These are phyloP conservation scores for Ceyx cyanopectus DNA, from an alignment of 2,113 vertebrate species.

Conservation along the genomic window DNA sequence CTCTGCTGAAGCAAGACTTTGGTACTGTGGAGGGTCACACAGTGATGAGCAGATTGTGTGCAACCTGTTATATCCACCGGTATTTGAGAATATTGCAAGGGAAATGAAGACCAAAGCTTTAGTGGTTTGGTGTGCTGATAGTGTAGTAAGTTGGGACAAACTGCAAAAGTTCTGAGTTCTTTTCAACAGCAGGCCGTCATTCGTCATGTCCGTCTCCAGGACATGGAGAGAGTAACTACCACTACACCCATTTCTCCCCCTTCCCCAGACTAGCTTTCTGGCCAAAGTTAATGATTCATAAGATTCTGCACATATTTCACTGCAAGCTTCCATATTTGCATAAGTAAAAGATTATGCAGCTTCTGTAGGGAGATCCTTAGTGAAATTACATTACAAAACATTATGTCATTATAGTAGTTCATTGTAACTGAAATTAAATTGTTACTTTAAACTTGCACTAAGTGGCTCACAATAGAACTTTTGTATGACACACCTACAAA, in stretches of 20 bases:
- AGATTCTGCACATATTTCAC: slow-evolving; percentile 19
- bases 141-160: not conserved
- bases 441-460: slow-evolving; percentile 60
- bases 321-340: slow-evolving; percentile 15
- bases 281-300: slow-evolving; percentile 43
- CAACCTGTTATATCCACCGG: not conserved
- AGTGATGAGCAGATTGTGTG: rapidly evolving
- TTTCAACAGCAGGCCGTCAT: not conserved
- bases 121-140: not conserved
- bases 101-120: not conserved
- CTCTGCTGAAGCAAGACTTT: not conserved
- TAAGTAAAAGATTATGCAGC: slow-evolving; percentile 38
- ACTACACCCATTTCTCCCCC: rapidly evolving
- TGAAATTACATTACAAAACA: slow-evolving; percentile 50
- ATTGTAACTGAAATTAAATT: slow-evolving; percentile 48
- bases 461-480: slow-evolving; percentile 61
- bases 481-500: slow-evolving; percentile 57
- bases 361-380: slow-evolving; percentile 30
- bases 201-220: no score
- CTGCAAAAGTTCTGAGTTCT: not conserved
- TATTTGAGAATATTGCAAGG: not conserved
- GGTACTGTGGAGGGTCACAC: not conserved
- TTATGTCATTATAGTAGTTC: slow-evolving; percentile 53
- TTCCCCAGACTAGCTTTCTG: not conserved
- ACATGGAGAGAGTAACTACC: not conserved